Evolutionary conservation across 2,797 vertebrate species (phyloP).

Genomic region (Coendou prehensilis): DNA sequence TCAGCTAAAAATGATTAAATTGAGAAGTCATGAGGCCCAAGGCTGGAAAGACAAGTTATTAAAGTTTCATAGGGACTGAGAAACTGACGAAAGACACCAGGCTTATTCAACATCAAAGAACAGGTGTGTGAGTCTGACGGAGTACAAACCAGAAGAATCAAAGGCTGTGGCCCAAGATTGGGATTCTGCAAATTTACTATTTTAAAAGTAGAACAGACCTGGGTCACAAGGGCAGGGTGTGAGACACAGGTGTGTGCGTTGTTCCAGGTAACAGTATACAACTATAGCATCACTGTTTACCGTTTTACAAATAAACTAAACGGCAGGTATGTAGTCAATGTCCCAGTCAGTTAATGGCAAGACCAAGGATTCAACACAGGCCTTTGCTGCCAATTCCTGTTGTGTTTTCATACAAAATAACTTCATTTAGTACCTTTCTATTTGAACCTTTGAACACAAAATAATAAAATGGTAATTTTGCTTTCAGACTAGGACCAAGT

Average conservation of each 20-base stretch:
- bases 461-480: conserved; percentile 69
- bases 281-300: neutral
- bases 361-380: neutral
- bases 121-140: neutral
- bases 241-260: neutral
- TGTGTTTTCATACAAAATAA: conserved; percentile 1
- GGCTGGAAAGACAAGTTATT: conserved; percentile 11
- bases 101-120: neutral
- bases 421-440: conserved; percentile 52
- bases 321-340: neutral
- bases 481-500: conserved; percentile 59
- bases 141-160: neutral
- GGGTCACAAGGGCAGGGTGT: neutral
- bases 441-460: conserved; percentile 57
- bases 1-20: conserved; percentile 37
- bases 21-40: neutral
- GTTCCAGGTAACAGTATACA: neutral
- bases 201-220: neutral
- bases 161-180: neutral
- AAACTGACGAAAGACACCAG: neutral
- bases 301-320: neutral
- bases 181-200: neutral
- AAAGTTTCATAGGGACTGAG: neutral
- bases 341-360: neutral
- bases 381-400: neutral